Evolutionary conservation across 2,888 invertebrate species (phyloP), one percentile per base, ranked within the genome.

Genomic region (Apodemia zela): DNA sequence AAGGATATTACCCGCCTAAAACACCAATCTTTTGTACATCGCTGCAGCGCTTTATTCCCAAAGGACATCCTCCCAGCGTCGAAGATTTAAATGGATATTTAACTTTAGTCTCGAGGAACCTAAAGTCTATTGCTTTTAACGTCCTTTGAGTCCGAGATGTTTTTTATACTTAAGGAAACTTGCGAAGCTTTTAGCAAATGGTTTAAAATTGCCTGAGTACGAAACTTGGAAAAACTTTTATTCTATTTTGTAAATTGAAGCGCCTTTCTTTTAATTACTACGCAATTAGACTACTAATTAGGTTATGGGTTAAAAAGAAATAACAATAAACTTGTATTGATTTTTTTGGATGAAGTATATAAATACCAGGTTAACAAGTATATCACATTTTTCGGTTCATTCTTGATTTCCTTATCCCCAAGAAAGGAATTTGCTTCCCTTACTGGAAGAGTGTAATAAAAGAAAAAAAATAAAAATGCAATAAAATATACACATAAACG

Each of bases 71-170:
- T 69, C 69, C 72, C 75, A 77, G 81, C 84, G 79, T 83, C 84
- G 85, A 87, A 87, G 87, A 89, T 89, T 89, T 90, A 90, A 90
- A 90, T 89, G 88, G 89, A 89, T 90, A 90, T 89, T 89, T 88
- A 90, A 90, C 87, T 89, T 89, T 82, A 86, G 85, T 88, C 88
- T 89, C 86, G 81, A 82, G 84, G 80, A 86, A 85, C 85, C 85
- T 77, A 82, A 84, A 88, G 87, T 89, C 89, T 87, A 85, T 87
- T 85, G 87, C 85, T 78, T 84, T 78, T 79, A 77, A 77, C 78
- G 79, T 82, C 80, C 75, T 76, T 73, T 66, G 73, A 72, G 77
- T 78, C 75, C 72, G 69, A 73, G 70, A 70, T 74, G 77, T 81
- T 82, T 83, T 83, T 81, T 74, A 75, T 71, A 67, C 66, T 68